Evolutionary conservation across 2,888 invertebrate genomes (phyloP).

Genomic region (Diplolepis rosae): DNA sequence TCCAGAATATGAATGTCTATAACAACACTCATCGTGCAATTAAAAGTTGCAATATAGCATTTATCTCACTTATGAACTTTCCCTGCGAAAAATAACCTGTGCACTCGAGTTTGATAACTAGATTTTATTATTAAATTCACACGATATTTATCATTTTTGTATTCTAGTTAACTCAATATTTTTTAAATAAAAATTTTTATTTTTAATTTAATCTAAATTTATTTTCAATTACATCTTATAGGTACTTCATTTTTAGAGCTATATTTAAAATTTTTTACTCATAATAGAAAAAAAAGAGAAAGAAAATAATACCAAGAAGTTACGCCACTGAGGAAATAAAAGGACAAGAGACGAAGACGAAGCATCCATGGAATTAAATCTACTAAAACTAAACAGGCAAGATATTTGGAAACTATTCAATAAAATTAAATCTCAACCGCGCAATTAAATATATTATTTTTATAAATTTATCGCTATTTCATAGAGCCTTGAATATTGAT

Average conservation of each 20-base stretch:
- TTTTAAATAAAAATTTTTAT: no score
- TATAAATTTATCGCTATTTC: no score
- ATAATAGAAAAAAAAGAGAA: constrained; percentile 7
- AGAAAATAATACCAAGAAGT: constrained; percentile 1
- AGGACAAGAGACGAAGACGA: background rate
- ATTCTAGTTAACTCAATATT: no score
- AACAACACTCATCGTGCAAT: constrained; percentile 12
- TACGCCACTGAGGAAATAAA: constrained; percentile 23
- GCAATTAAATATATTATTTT: no score
- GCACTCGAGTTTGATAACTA: background rate
- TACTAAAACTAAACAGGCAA: constrained; percentile 5
- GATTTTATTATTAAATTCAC: background rate
- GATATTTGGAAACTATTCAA: no score
- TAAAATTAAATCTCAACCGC: no score
- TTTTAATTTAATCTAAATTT: background rate
- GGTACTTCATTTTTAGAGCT: background rate
- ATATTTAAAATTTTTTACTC: background rate
- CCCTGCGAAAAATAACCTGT: background rate
- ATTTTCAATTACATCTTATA: background rate
- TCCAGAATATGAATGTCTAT: no score
- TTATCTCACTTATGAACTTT: background rate
- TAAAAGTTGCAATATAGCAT: constrained; percentile 3
- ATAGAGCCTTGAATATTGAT: no score
- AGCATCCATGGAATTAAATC: background rate
- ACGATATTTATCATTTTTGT: no score